These are phyloP conservation scores for Herpailurus yagouaroundi DNA, from an alignment of 2,113 vertebrate genomes.

Conservation along the genomic window DNA sequence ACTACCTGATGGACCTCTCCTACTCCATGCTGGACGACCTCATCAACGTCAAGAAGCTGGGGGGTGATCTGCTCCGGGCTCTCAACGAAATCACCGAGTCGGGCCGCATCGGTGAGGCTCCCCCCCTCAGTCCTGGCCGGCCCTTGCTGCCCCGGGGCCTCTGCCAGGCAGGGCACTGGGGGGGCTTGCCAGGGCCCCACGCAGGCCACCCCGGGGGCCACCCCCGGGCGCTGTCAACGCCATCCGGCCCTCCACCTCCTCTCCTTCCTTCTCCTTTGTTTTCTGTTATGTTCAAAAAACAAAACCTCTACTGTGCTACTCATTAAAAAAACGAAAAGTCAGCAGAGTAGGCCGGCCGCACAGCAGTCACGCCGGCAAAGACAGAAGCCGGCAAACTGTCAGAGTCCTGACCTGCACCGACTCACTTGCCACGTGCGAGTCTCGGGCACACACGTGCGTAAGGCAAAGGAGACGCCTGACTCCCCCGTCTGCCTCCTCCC, in stretches of 20 bases:
- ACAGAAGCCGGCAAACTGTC: too few species aligned
- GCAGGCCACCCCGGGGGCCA: accelerated
- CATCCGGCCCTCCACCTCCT: background rate
- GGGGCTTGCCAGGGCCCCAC: background rate
- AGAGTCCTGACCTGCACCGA: too few species aligned
- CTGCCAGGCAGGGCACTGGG: background rate
- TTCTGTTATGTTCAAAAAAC: background rate
- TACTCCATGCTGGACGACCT: constrained; percentile 97
- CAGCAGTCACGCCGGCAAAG: accelerated
- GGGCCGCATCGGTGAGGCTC: constrained; percentile 90
- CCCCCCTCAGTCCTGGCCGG: accelerated
- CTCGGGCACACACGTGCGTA: accelerated
- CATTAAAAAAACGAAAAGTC: background rate
- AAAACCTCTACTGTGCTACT: background rate
- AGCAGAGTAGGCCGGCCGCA: accelerated
- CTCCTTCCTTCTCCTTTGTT: background rate
- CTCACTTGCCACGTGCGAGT: background rate
- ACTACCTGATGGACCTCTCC: constrained; percentile 99
- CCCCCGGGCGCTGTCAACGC: accelerated
- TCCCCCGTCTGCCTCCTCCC: background rate
- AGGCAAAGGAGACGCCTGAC: too few species aligned
- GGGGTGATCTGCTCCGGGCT: constrained; percentile 87
- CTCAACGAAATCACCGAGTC: constrained; percentile 89
- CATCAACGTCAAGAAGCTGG: constrained; percentile 92
- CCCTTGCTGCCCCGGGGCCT: accelerated